Conservation (phyloP, 2,113 vertebrate species). For the Xiphophorus maculatus region DNA sequence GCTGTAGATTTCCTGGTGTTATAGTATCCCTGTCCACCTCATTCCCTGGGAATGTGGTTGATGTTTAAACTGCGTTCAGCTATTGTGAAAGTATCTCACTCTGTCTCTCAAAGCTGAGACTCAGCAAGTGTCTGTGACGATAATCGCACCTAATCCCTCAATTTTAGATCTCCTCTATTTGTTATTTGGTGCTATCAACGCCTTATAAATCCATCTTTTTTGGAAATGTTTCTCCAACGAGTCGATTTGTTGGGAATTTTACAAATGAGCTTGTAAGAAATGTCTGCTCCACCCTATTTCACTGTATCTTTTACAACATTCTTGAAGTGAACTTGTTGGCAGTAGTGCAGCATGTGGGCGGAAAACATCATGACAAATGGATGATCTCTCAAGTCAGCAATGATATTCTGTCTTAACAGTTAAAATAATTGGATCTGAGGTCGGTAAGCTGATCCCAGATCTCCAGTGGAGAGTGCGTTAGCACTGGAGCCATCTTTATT, state of each 20-base stretch:
- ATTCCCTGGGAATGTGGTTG: constrained; percentile 24
- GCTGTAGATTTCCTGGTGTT: background rate
- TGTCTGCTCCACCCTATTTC: background rate
- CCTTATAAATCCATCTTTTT: constrained; percentile 11
- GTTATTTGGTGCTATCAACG: constrained; percentile 37
- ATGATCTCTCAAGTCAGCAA: constrained; percentile 30
- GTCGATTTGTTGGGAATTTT: constrained; percentile 2
- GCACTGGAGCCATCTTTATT: constrained; percentile 72
- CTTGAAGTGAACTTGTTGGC: constrained; percentile 7
- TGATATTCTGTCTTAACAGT: constrained; percentile 50
- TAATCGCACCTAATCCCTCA: constrained; percentile 63
- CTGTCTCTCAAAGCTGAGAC: constrained; percentile 36
- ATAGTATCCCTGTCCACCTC: background rate
- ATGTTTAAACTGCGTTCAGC: constrained; percentile 22
- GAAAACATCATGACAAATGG: constrained; percentile 53
- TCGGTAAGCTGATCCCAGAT: constrained; percentile 65
- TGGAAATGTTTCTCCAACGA: constrained; percentile 23
- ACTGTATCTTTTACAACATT: constrained; percentile 17
- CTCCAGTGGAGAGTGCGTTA: constrained; percentile 58
- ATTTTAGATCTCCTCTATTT: constrained; percentile 55
- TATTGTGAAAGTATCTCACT: constrained; percentile 51
- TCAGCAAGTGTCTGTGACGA: constrained; percentile 41
- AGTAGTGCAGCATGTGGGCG: background rate
- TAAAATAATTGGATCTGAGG: constrained; percentile 70
- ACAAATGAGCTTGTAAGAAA: constrained; percentile 14